A percentile compares a stretch with the other conserved stretches of the same genome.
Evolutionary conservation across 2,113 vertebrate species (phyloP).

Genomic region (Spea bombifrons): DNA sequence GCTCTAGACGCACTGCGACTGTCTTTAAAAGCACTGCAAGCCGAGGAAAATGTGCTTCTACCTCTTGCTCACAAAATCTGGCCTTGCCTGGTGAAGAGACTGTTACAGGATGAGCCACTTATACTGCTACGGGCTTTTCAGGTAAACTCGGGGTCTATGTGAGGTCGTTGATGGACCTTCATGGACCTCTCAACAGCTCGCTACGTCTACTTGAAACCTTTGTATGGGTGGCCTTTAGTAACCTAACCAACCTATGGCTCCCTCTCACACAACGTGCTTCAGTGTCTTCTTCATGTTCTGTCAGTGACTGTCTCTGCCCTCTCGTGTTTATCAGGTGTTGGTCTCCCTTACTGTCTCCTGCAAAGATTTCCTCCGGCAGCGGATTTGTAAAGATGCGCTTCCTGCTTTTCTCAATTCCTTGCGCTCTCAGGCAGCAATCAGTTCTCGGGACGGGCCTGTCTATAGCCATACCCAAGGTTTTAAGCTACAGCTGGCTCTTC

Average conservation of each 20-base stretch:
- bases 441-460: slow-evolving; percentile 76
- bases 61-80: slow-evolving; percentile 88
- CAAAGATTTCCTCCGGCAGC: slow-evolving; percentile 81
- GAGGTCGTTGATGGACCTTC: background rate
- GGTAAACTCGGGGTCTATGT: slow-evolving; percentile 60
- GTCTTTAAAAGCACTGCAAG: slow-evolving; percentile 73
- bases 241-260: too few relatives aligned
- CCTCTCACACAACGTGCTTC: too few relatives aligned
- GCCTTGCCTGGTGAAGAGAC: slow-evolving; percentile 81
- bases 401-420: slow-evolving; percentile 78
- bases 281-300: background rate
- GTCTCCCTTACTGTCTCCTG: slow-evolving; percentile 75
- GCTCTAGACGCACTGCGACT: slow-evolving; percentile 82
- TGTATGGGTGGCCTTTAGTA: too few relatives aligned
- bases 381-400: slow-evolving; percentile 85
- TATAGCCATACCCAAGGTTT: slow-evolving; percentile 84
- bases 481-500: slow-evolving; percentile 85
- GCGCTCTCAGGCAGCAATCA: slow-evolving; percentile 75
- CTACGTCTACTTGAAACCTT: too few relatives aligned
- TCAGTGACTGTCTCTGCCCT: slow-evolving; percentile 38
- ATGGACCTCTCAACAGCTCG: too few relatives aligned
- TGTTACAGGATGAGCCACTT: slow-evolving; percentile 80
- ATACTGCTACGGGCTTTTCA: slow-evolving; percentile 85
- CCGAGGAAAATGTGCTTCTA: slow-evolving; percentile 76
- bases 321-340: slow-evolving; percentile 69